Evolutionary conservation across 2,888 invertebrate species (phyloP), one percentile per base, ranked within the genome.

Genomic region (Agonopterix heracliana): DNA sequence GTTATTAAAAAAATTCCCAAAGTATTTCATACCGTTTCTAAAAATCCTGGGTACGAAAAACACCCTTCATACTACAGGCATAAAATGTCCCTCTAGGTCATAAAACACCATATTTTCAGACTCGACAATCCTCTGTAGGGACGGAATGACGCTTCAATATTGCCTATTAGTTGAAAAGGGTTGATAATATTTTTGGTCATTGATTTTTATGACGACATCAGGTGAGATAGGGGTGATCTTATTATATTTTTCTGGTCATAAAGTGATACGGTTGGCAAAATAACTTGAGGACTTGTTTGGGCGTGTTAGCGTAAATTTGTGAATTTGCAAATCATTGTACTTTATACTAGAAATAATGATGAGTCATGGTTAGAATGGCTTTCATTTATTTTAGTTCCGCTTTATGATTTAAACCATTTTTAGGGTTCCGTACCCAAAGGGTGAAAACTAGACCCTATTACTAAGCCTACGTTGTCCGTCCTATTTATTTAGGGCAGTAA

Each of bases 191-290:
- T 54, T 53, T 54, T 57, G 35, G 34, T 54, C 62, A 56, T 68
- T 66, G 61, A 55, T 54, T 69, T 68, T 71, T 68, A 69, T 64
- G 59, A 59, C 45, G 35, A n/a, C 51, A 51, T 48, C 59, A 54
- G 59, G 53, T 26, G 26, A 26, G 26, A 26, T 26, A 26, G 26
- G 26, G 26, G 26, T 57, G 51, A 53, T 53, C 41, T 41, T 34
- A 11, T 49, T 49, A 45, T 26, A 26, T 34, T 45, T 35, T 38
- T 34, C 34, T 14, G 41, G 41, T 12, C 38, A 10, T 26, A n/a
- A 40, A 40, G 41, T 17, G 38, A 17, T 44, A 44, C 9, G 12
- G 11, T 41, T 12, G 26, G 26, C 7, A 26, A 26, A 26, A 26
- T 26, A 26, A 5, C 5, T 26, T 26, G 26, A 26, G 26, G 26